A percentile compares a stretch with the other conserved stretches of the same genome.
Conservation (phyloP, 2,113 vertebrate genomes). For the Notechis scutatus region DNA sequence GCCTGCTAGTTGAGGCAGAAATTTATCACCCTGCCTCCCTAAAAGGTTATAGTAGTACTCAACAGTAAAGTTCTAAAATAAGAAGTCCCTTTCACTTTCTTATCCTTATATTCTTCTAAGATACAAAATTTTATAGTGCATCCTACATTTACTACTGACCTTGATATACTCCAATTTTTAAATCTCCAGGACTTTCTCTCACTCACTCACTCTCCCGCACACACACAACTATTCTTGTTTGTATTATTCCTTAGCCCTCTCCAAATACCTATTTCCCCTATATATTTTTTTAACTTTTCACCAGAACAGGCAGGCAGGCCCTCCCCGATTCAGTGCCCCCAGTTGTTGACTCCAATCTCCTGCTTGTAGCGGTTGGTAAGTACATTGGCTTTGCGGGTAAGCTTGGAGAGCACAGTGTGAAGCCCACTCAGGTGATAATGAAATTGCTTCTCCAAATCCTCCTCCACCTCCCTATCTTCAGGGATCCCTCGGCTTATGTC, state of each 20-base stretch:
- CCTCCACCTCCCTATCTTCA: constrained; percentile 74
- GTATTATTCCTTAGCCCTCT: background rate
- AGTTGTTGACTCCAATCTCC: constrained; percentile 88
- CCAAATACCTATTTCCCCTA: background rate
- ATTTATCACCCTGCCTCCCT: background rate
- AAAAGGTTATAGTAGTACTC: background rate
- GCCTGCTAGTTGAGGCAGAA: background rate
- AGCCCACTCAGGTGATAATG: constrained; percentile 92
- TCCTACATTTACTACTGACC: background rate
- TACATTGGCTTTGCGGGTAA: constrained; percentile 88
- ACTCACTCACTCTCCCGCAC: background rate
- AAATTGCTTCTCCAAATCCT: constrained; percentile 89
- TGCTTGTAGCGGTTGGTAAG: constrained; percentile 95
- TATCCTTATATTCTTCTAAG: background rate
- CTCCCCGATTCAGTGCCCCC: constrained; percentile 74
- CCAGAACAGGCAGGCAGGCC: background rate
- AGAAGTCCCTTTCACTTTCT: background rate
- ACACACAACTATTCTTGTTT: background rate
- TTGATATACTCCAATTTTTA: background rate
- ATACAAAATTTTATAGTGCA: background rate
- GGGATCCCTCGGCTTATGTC: constrained; percentile 68
- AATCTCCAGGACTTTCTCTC: background rate
- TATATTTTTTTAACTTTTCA: background rate
- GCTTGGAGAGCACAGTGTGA: constrained; percentile 89
- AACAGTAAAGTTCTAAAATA: background rate